phyloP scores from a whole-genome alignment of 1,140 invertebrate species.

The Nymphalis io region DNA sequence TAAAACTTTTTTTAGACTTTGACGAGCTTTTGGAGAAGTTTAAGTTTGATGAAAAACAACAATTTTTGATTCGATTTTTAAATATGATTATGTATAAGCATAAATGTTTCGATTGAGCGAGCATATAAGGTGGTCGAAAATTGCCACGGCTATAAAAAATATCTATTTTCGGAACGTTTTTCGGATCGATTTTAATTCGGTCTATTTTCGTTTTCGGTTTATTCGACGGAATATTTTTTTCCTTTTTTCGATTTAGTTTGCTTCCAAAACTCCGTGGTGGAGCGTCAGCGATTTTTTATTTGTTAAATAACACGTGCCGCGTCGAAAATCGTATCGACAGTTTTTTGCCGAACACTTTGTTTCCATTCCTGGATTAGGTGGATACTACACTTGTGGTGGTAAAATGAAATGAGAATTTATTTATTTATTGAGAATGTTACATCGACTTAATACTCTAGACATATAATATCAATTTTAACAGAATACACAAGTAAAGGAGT shows the following conservation, averaged over 20 bases:
- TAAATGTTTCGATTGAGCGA: no score
- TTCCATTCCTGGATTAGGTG: slow-evolving; percentile 33
- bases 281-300: slow-evolving; percentile 45
- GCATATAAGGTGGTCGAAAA: no score
- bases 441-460: no score
- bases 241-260: slow-evolving; percentile 37
- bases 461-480: no score
- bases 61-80: neutral
- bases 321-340: slow-evolving; percentile 38
- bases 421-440: no score
- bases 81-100: neutral
- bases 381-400: slow-evolving; percentile 30
- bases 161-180: slow-evolving; percentile 3
- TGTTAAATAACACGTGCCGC: slow-evolving; percentile 51
- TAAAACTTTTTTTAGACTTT: no score
- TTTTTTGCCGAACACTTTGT: slow-evolving; percentile 51
- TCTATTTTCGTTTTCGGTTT: slow-evolving; percentile 16
- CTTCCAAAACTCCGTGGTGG: slow-evolving; percentile 35
- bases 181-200: slow-evolving; percentile 15
- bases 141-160: neutral
- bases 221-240: slow-evolving; percentile 32
- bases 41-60: neutral
- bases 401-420: neutral
- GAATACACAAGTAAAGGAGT: no score
- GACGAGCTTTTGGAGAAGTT: neutral